phyloP scores from a whole-genome alignment of 2,888 invertebrate species.

The Philereme transversata region DNA sequence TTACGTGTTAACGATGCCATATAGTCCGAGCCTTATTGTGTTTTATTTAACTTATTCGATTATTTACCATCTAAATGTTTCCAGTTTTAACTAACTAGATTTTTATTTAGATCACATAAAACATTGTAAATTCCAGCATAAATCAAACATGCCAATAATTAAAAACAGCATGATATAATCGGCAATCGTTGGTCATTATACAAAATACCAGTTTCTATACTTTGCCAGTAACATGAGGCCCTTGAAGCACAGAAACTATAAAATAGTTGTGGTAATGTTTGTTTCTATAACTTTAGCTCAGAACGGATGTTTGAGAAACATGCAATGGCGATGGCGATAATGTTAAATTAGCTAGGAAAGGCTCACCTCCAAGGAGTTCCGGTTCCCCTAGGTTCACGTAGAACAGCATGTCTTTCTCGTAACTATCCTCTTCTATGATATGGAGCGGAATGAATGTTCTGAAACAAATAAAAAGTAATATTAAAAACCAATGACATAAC shows the following conservation, averaged over 20 bases:
- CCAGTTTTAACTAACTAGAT: too few relatives aligned
- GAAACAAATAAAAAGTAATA: slow-evolving; percentile 74
- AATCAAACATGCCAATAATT: too few relatives aligned
- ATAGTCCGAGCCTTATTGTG: too few relatives aligned
- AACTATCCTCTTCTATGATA: slow-evolving; percentile 98
- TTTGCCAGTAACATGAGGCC: neutral
- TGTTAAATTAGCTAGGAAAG: neutral
- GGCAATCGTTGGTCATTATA: neutral
- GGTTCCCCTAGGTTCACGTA: slow-evolving; percentile 96
- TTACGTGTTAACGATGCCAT: too few relatives aligned
- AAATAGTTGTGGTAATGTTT: neutral
- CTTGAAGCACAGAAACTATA: neutral
- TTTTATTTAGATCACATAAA: too few relatives aligned
- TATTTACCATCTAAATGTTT: too few relatives aligned
- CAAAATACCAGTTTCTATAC: neutral
- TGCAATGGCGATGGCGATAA: neutral
- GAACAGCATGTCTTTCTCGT: slow-evolving; percentile 97
- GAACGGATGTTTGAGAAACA: neutral
- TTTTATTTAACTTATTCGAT: too few relatives aligned
- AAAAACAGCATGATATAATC: too few relatives aligned
- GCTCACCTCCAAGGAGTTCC: slow-evolving; percentile 92
- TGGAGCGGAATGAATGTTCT: slow-evolving; percentile 94
- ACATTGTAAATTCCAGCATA: too few relatives aligned
- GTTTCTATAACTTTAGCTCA: too few relatives aligned
- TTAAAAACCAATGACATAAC: neutral